These are phyloP conservation scores for Lacerta viridis DNA, from an alignment of 2,797 vertebrate species.

Conservation along the genomic window DNA sequence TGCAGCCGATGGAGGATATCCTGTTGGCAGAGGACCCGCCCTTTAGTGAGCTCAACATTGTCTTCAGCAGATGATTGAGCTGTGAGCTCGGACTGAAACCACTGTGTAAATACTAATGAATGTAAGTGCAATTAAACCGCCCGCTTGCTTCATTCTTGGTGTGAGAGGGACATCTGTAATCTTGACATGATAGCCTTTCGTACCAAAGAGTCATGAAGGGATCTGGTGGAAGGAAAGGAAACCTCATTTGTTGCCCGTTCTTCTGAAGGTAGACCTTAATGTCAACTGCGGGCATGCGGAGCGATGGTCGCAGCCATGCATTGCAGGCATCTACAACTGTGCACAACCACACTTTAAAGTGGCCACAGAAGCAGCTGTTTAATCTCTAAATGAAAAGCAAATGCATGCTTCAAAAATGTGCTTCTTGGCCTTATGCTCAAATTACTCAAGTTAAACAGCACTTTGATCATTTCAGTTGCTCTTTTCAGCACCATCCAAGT, in stretches of 20 bases:
- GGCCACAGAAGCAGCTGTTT: constrained; percentile 41
- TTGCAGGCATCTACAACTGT: constrained; percentile 41
- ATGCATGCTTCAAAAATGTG: constrained; percentile 74
- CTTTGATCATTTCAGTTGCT: background rate
- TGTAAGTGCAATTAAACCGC: too few relatives aligned
- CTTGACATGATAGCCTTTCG: constrained; percentile 45
- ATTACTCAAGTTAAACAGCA: constrained; percentile 7
- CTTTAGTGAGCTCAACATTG: too few relatives aligned
- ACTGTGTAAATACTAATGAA: too few relatives aligned
- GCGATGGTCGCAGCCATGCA: constrained; percentile 47
- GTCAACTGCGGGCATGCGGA: background rate
- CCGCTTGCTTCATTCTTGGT: too few relatives aligned
- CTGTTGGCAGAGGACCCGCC: too few relatives aligned
- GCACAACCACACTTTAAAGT: constrained; percentile 69
- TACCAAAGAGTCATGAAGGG: constrained; percentile 42
- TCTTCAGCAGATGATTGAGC: too few relatives aligned
- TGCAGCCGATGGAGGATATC: too few relatives aligned
- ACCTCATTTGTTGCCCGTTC: constrained; percentile 28
- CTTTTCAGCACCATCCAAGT: background rate
- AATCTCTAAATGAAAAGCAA: constrained; percentile 73
- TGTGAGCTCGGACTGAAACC: too few relatives aligned
- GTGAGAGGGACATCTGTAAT: too few relatives aligned
- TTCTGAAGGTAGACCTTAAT: constrained; percentile 53
- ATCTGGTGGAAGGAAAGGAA: constrained; percentile 49
- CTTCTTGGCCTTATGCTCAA: constrained; percentile 75